A percentile compares a stretch with the other conserved stretches of the same genome.
Evolutionary conservation across 2,113 vertebrate genomes (phyloP).

Genomic region (Danio rerio): GRCz12tu NC_133198.1:35137501-35138000

Average conservation of each 20-base stretch:
- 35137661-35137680: background rate
- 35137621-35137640: slow-evolving; percentile 40
- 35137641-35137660: background rate
- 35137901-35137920: background rate
- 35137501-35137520: background rate
- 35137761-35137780: background rate
- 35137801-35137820: background rate
- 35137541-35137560: slow-evolving; percentile 8
- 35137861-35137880: background rate
- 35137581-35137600: slow-evolving; percentile 21
- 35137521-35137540: background rate
- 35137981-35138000: background rate
- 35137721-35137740: slow-evolving; percentile 26
- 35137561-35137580: background rate
- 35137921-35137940: background rate
- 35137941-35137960: background rate
- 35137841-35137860: background rate
- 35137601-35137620: slow-evolving; percentile 31
- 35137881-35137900: background rate
- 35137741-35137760: background rate
- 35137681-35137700: background rate
- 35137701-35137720: slow-evolving; percentile 29
- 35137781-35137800: background rate
- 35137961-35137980: background rate
- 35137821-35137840: background rate